Evolutionary conservation across 2,113 vertebrate species (phyloP).

Genomic region (Notarius quadriscutis): DNA sequence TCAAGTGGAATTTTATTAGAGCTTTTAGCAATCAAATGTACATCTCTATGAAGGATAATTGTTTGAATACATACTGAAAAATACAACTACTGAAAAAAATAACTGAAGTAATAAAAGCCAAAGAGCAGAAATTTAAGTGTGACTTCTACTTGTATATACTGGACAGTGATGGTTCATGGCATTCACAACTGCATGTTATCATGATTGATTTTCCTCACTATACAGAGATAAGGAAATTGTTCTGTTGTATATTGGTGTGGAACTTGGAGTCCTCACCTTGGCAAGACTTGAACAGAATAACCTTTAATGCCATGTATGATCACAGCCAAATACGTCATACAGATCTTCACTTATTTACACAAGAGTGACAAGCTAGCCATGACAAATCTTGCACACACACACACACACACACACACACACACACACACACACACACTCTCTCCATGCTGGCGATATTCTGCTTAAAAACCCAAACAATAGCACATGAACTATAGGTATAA

Average conservation of each 20-base stretch:
- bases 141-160: slow-evolving; percentile 8
- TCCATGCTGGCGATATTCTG: neutral
- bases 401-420: neutral
- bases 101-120: slow-evolving; percentile 2
- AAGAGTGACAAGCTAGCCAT: neutral
- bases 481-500: neutral
- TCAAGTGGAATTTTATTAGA: slow-evolving; percentile 28
- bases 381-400: neutral
- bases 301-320: neutral
- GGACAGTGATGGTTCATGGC: neutral
- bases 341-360: neutral
- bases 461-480: neutral
- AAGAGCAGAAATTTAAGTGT: neutral
- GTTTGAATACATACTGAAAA: slow-evolving; percentile 3
- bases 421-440: too few species aligned
- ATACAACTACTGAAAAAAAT: neutral
- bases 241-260: neutral
- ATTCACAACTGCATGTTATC: slow-evolving; percentile 15
- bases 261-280: neutral
- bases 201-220: neutral
- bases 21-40: slow-evolving; percentile 32
- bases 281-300: neutral
- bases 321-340: neutral
- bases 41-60: slow-evolving; percentile 19
- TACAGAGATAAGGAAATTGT: neutral